These are phyloP conservation scores for Vanessa atalanta DNA, from an alignment of 1,140 invertebrate species.

Conservation along the genomic window DNA sequence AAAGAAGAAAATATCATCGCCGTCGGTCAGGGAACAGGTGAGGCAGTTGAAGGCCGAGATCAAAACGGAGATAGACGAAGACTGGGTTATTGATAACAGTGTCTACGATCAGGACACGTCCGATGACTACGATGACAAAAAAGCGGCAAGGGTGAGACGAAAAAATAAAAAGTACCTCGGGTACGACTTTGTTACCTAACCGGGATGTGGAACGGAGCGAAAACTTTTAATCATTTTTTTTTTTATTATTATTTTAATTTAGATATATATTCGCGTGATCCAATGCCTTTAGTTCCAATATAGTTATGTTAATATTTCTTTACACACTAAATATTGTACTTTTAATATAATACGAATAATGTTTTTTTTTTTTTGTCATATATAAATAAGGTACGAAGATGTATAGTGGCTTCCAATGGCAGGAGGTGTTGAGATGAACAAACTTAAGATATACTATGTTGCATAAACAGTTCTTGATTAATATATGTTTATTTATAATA, in stretches of 20 bases:
- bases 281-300: slow-evolving; percentile 35
- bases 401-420: too few relatives aligned
- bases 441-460: too few relatives aligned
- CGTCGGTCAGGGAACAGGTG: slow-evolving; percentile 49
- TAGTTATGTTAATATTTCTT: slow-evolving; percentile 14
- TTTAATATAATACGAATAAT: slow-evolving; percentile 9
- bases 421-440: too few relatives aligned
- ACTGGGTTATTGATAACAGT: slow-evolving; percentile 68
- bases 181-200: slow-evolving; percentile 70
- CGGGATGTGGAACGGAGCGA: not conserved
- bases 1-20: slow-evolving; percentile 46
- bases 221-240: slow-evolving; percentile 27
- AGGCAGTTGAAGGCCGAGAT: slow-evolving; percentile 57
- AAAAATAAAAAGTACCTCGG: slow-evolving; percentile 77
- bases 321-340: slow-evolving; percentile 16
- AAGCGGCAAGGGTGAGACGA: slow-evolving; percentile 61
- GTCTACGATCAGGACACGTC: slow-evolving; percentile 55
- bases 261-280: slow-evolving; percentile 35
- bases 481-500: too few relatives aligned
- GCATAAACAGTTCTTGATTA: too few relatives aligned
- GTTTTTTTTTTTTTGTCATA: slow-evolving; percentile 4
- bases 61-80: slow-evolving; percentile 54
- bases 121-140: slow-evolving; percentile 68
- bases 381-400: not conserved
- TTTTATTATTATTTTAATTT: slow-evolving; percentile 24